Evolutionary conservation across 2,113 vertebrate genomes (phyloP).

Genomic region (Mus pahari): DNA sequence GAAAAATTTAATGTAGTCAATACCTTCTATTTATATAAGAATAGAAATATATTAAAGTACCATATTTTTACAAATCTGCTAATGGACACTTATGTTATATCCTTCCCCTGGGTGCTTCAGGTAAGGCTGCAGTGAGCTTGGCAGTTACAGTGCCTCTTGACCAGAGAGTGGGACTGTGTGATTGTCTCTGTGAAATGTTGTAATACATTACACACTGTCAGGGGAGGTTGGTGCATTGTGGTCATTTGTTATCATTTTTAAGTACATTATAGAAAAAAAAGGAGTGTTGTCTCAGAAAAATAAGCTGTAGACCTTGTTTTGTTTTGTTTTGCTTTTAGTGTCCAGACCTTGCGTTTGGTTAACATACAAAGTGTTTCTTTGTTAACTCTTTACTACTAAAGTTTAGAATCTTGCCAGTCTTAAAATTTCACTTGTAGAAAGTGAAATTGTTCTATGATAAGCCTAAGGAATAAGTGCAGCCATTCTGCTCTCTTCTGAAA

Average conservation of each 20-base stretch:
- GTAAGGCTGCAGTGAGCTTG: background rate
- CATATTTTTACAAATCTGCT: background rate
- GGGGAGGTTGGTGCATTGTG: background rate
- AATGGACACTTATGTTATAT: background rate
- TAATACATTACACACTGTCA: background rate
- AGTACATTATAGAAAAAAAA: background rate
- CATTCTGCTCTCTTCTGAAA: conserved; percentile 1
- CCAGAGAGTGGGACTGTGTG: background rate
- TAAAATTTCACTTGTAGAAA: background rate
- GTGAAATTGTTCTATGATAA: background rate
- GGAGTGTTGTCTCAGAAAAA: background rate
- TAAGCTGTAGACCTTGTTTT: background rate
- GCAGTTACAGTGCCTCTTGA: background rate
- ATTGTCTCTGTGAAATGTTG: background rate
- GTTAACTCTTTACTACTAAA: conserved; percentile 16
- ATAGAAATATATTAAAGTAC: background rate
- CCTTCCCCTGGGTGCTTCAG: background rate
- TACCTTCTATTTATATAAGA: background rate
- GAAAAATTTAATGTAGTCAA: background rate
- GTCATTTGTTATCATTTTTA: conserved; percentile 22
- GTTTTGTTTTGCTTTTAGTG: background rate
- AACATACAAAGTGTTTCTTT: conserved; percentile 28
- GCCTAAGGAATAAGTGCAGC: background rate
- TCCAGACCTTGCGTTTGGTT: background rate
- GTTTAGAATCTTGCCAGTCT: conserved; percentile 2